Percentiles rank a stretch among this genome's conserved stretches.
Evolutionary conservation across 1,140 invertebrate genomes (phyloP).

Genomic region (Nasonia vitripennis): DNA sequence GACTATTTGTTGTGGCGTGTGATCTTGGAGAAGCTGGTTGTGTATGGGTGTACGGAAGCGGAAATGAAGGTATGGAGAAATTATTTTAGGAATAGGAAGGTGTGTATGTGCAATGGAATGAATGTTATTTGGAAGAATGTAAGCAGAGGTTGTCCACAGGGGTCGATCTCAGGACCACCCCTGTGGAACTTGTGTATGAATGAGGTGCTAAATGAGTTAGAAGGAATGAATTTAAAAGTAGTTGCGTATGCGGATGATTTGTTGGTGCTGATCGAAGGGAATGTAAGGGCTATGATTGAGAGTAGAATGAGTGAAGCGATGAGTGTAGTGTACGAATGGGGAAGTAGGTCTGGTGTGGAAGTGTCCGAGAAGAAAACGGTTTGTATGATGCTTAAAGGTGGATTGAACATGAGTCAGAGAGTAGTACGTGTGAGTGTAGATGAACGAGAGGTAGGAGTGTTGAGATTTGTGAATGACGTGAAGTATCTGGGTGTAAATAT

Average conservation of each 20-base stretch:
- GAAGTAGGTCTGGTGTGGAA: background rate
- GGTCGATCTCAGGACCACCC: conserved; percentile 54
- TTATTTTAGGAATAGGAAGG: no score
- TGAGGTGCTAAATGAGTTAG: conserved; percentile 49
- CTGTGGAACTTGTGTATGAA: conserved; percentile 60
- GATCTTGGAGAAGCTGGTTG: no score
- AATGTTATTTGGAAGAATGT: conserved; percentile 42
- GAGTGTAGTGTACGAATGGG: conserved; percentile 35
- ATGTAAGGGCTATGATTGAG: conserved; percentile 49
- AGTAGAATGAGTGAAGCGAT: background rate
- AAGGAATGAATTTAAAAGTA: background rate
- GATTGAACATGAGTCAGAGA: conserved; percentile 4
- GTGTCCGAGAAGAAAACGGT: conserved; percentile 40
- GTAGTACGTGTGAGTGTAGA: background rate
- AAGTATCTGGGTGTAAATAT: no score
- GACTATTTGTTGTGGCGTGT: conserved; percentile 58
- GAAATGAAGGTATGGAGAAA: no score
- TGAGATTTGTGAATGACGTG: no score
- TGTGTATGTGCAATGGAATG: no score
- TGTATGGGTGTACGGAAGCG: no score
- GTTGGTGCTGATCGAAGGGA: conserved; percentile 44
- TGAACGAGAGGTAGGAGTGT: no score
- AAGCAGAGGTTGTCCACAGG: conserved; percentile 48
- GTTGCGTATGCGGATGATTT: conserved; percentile 47
- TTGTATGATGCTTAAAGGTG: conserved; percentile 41